Percentiles rank a stretch among this genome's conserved stretches.
Evolutionary conservation across 2,888 invertebrate genomes (phyloP).

Genomic region (Luperina nickerlii): DNA sequence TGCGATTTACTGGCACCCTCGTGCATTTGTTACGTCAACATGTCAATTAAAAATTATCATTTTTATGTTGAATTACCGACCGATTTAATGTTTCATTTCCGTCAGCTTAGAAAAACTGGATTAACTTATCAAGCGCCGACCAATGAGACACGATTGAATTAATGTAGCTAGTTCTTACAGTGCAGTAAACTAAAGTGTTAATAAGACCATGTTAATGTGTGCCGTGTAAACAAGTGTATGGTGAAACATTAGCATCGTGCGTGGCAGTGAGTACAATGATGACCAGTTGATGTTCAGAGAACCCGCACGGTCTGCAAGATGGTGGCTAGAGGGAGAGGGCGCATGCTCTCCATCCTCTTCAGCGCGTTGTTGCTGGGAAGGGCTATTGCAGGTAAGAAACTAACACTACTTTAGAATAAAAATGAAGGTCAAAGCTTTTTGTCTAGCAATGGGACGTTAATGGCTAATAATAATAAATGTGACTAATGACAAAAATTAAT

Average conservation of each 20-base stretch:
- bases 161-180: conserved; percentile 9
- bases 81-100: not conserved
- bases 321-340: conserved; percentile 79
- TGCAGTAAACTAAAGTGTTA: conserved; percentile 33
- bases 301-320: conserved; percentile 75
- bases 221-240: conserved; percentile 38
- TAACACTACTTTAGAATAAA: conserved; percentile 1
- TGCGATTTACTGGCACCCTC: not conserved
- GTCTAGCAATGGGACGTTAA: not conserved
- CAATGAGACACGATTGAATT: not conserved
- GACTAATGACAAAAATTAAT: not conserved
- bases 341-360: conserved; percentile 86
- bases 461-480: not conserved
- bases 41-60: conserved; percentile 4
- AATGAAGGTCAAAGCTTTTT: not conserved
- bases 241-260: conserved; percentile 40
- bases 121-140: not conserved
- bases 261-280: conserved; percentile 67
- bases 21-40: not conserved
- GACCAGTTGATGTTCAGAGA: conserved; percentile 77
- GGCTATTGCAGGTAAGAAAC: conserved; percentile 84
- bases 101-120: not conserved
- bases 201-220: conserved; percentile 35
- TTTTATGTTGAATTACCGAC: conserved; percentile 3
- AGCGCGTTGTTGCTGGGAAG: conserved; percentile 86